phyloP scores from a whole-genome alignment of 2,113 vertebrate genomes.

The Arothron firmamentum region DNA sequence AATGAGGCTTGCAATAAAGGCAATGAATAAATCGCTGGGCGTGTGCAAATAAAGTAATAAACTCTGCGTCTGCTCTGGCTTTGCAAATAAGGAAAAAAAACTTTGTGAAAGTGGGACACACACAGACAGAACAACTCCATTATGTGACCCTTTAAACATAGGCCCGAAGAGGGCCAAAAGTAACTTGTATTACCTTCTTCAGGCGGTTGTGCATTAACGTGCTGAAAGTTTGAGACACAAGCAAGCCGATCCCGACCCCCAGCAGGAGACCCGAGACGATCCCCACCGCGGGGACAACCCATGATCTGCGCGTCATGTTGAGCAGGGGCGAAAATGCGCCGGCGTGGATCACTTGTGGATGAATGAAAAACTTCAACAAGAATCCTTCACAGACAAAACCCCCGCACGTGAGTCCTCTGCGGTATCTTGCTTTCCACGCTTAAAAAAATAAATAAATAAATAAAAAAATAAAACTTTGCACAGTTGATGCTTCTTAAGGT shows the following conservation, averaged over 20 bases:
- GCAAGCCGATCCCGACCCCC: slow-evolving; percentile 57
- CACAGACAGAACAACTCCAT: not conserved
- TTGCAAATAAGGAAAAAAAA: not conserved
- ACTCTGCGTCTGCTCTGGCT: not conserved
- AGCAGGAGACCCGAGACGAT: slow-evolving; percentile 61
- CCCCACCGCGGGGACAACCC: slow-evolving; percentile 56
- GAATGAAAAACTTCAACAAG: slow-evolving; percentile 1
- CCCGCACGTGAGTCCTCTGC: too few relatives aligned
- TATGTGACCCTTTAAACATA: not conserved
- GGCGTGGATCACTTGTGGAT: not conserved
- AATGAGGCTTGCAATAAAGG: too few relatives aligned
- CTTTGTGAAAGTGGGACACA: not conserved
- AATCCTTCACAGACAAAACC: too few relatives aligned
- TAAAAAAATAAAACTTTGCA: too few relatives aligned
- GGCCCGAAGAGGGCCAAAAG: not conserved
- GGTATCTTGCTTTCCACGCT: too few relatives aligned
- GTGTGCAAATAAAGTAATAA: not conserved
- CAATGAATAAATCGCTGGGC: too few relatives aligned
- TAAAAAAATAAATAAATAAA: too few relatives aligned
- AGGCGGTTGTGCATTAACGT: slow-evolving; percentile 67
- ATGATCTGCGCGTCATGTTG: slow-evolving; percentile 68
- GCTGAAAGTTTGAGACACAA: slow-evolving; percentile 55
- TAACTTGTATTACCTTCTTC: slow-evolving; percentile 66
- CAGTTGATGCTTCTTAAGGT: too few relatives aligned
- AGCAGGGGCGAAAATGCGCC: too few relatives aligned